Conservation (phyloP, 2,888 invertebrate species). For the Gibbula magus region DNA sequence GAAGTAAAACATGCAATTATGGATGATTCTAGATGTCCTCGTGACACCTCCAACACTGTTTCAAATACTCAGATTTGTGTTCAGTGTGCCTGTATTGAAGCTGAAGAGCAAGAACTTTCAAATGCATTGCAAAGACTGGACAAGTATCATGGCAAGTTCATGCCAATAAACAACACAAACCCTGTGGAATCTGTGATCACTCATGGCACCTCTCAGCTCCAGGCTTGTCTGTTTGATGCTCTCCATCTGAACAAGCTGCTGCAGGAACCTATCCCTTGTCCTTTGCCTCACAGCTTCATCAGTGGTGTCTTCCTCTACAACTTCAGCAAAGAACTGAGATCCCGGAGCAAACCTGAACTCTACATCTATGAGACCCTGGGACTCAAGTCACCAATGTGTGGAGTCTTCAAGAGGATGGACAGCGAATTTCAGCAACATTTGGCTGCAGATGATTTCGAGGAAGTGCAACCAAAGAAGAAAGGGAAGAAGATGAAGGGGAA, state of each 20-base stretch:
- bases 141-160: conserved; percentile 45
- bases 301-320: conserved; percentile 70
- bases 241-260: conserved; percentile 70
- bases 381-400: conserved; percentile 43
- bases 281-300: conserved; percentile 52
- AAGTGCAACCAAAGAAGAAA: background rate
- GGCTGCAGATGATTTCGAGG: background rate
- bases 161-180: conserved; percentile 44
- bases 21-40: background rate
- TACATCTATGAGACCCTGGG: conserved; percentile 56
- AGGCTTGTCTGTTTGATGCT: conserved; percentile 64
- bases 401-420: conserved; percentile 21
- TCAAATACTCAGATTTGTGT: background rate
- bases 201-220: conserved; percentile 72
- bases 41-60: background rate
- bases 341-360: conserved; percentile 51
- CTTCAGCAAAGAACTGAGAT: conserved; percentile 55
- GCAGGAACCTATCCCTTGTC: conserved; percentile 48
- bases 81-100: background rate
- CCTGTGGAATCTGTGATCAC: conserved; percentile 47
- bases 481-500: conserved; percentile 24
- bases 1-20: background rate
- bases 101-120: background rate
- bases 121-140: conserved; percentile 38
- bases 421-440: background rate